A percentile compares a stretch with the other conserved stretches of the same genome.
phyloP scores from a whole-genome alignment of 2,113 vertebrate genomes.

The Mastomys natalensis region DNA sequence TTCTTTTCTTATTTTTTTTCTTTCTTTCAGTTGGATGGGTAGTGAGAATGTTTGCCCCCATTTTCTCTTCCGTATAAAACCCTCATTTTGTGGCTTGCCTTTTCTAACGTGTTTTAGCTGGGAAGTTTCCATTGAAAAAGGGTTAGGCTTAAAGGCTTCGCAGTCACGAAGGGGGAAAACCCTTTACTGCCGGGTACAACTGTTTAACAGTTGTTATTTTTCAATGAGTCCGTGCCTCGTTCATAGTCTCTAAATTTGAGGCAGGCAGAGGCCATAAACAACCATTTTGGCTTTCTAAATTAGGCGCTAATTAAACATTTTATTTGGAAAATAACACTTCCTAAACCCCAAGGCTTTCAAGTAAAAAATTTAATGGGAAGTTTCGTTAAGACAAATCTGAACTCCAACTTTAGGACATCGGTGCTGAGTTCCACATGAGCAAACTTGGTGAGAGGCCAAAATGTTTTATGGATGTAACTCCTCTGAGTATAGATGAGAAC shows the following conservation, averaged over 20 bases:
- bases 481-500: not conserved
- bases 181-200: conserved; percentile 38
- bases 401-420: conserved; percentile 45
- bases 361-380: conserved; percentile 73
- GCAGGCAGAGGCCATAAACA: conserved; percentile 46
- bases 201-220: conserved; percentile 64
- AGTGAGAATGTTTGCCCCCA: not conserved
- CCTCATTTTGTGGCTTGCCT: not conserved
- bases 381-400: conserved; percentile 67
- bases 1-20: not conserved
- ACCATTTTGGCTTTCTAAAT: conserved; percentile 62
- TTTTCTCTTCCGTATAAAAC: conserved; percentile 18
- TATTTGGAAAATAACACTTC: conserved; percentile 76
- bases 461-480: not conserved
- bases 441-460: conserved; percentile 9
- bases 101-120: conserved; percentile 26
- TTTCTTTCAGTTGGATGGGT: not conserved
- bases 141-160: conserved; percentile 17
- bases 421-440: conserved; percentile 50
- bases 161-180: conserved; percentile 32
- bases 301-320: conserved; percentile 68
- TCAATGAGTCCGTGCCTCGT: conserved; percentile 24
- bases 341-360: conserved; percentile 65
- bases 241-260: conserved; percentile 61
- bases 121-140: conserved; percentile 52